Evolutionary conservation across 1,140 invertebrate genomes (phyloP).

Genomic region (Brachionus calyciflorus): DNA sequence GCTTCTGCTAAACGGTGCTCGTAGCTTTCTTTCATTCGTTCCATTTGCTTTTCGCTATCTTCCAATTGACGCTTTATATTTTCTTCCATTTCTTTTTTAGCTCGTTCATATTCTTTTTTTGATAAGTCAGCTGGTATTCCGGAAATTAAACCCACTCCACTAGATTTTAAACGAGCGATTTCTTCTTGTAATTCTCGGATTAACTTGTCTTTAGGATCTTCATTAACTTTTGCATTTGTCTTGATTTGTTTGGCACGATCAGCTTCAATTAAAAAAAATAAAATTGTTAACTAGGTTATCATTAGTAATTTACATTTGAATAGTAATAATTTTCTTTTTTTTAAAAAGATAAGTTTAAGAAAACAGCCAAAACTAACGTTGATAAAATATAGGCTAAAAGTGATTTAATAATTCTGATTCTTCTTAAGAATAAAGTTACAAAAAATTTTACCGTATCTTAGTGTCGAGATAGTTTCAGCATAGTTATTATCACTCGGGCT

Average conservation of each 20-base stretch:
- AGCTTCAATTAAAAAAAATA: constrained; percentile 54
- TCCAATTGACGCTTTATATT: constrained; percentile 60
- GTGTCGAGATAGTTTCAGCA: constrained; percentile 51
- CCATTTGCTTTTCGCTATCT: constrained; percentile 65
- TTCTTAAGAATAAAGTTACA: background rate
- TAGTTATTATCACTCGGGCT: constrained; percentile 51
- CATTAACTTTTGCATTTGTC: constrained; percentile 65
- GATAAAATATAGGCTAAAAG: too few species aligned
- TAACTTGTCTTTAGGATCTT: constrained; percentile 65
- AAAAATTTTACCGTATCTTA: constrained; percentile 52
- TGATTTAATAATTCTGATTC: too few species aligned
- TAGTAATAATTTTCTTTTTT: background rate
- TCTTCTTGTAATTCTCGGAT: constrained; percentile 63
- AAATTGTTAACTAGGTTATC: background rate
- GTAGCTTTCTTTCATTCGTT: constrained; percentile 64
- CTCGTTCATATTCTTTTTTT: constrained; percentile 54
- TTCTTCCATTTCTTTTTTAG: constrained; percentile 63
- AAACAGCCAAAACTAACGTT: too few species aligned
- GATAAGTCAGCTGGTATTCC: constrained; percentile 32
- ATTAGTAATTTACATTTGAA: too few species aligned
- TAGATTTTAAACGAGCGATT: constrained; percentile 55
- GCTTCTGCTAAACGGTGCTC: constrained; percentile 63
- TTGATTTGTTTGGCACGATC: constrained; percentile 68
- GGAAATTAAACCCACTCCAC: background rate
- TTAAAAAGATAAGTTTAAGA: too few species aligned